Percentiles rank a stretch among this genome's conserved stretches.
Conservation (phyloP, 2,797 vertebrate genomes). For the Caiman crocodilus region DNA sequence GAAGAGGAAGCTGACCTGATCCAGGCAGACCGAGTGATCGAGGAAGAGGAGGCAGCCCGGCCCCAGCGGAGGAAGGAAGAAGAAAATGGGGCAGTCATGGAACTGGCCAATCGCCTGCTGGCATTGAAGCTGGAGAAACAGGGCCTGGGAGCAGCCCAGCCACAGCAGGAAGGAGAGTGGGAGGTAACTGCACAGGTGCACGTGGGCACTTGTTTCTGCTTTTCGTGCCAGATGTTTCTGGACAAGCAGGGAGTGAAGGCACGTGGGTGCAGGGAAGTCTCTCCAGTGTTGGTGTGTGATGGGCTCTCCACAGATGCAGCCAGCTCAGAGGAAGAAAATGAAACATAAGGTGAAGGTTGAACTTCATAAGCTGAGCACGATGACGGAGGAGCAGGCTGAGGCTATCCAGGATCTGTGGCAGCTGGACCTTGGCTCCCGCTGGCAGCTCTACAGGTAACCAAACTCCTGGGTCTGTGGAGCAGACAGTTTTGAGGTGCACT, state of each 20-base stretch:
- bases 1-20: conserved; percentile 91
- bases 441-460: conserved; percentile 93
- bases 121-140: conserved; percentile 83
- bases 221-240: background rate
- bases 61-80: conserved; percentile 62
- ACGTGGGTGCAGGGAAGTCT: background rate
- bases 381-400: conserved; percentile 84
- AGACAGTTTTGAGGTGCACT: background rate
- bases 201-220: background rate
- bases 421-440: conserved; percentile 84
- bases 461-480: background rate
- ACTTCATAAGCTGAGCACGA: conserved; percentile 80
- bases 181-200: conserved; percentile 70
- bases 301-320: conserved; percentile 79
- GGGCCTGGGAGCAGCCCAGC: conserved; percentile 35
- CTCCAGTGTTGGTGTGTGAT: background rate
- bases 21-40: conserved; percentile 89
- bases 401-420: conserved; percentile 85
- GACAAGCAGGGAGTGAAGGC: background rate
- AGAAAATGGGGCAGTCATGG: conserved; percentile 37
- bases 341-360: conserved; percentile 84
- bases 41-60: conserved; percentile 78
- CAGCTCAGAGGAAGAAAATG: conserved; percentile 85
- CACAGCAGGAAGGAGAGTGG: conserved; percentile 66
- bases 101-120: conserved; percentile 81